phyloP scores from a whole-genome alignment of 35 echinoderm and acorn worm genomes.

The Ophiothrix spiculata region DNA sequence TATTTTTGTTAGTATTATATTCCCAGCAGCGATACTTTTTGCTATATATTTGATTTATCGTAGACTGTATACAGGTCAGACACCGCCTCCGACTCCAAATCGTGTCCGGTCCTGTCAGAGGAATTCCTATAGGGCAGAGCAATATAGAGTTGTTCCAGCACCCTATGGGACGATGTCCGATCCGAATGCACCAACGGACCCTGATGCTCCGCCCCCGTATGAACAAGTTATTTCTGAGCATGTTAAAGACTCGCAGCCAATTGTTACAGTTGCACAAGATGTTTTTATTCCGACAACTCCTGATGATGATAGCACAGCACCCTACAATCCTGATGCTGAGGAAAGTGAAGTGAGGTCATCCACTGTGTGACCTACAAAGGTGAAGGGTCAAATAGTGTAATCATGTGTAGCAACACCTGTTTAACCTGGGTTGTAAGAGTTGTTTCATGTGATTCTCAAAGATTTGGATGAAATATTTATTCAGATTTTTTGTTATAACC shows the following conservation, averaged over 20 bases:
- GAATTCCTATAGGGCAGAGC: neutral
- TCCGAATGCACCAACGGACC: neutral
- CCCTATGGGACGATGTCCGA: neutral
- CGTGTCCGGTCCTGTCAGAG: neutral
- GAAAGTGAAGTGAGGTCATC: neutral
- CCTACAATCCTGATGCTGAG: neutral
- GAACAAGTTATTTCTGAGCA: neutral
- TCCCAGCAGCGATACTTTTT: neutral
- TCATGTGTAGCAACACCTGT: no score
- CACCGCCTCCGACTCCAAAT: neutral
- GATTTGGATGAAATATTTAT: no score
- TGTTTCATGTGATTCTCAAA: no score
- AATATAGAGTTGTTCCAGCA: neutral
- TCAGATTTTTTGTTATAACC: no score
- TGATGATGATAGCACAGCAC: neutral
- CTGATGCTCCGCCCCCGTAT: conserved; percentile 2
- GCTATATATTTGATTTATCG: neutral
- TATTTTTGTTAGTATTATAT: neutral
- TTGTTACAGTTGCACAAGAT: neutral
- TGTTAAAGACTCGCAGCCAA: neutral
- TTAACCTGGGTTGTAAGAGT: no score
- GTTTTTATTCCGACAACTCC: neutral
- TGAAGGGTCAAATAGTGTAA: no score
- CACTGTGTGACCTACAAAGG: neutral
- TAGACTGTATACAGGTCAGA: neutral